phyloP scores from a whole-genome alignment of 2,113 vertebrate species.

The Engystomops pustulosus region DNA sequence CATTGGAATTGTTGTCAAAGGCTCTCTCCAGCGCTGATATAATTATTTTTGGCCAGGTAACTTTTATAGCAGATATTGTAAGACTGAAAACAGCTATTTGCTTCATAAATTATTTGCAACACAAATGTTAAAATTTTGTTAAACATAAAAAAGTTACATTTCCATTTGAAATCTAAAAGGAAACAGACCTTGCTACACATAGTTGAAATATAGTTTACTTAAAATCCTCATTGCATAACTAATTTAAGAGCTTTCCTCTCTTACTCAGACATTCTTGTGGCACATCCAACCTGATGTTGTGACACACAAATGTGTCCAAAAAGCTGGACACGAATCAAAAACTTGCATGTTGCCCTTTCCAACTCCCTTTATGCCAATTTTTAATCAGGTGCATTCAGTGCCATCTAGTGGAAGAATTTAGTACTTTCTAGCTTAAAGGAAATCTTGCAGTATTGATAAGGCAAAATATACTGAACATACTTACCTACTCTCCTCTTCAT shows the following conservation, averaged over 20 bases:
- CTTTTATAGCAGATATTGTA: too few species aligned
- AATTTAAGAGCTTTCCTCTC: slow-evolving; percentile 12
- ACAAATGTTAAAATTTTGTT: background rate
- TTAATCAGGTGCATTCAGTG: background rate
- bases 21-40: too few species aligned
- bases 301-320: slow-evolving; percentile 27
- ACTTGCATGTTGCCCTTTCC: background rate
- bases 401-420: slow-evolving; percentile 24
- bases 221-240: slow-evolving; percentile 8
- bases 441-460: too few species aligned
- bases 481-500: too few species aligned
- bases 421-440: background rate
- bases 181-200: background rate
- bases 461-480: background rate
- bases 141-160: background rate
- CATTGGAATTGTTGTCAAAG: too few species aligned
- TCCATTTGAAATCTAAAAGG: background rate
- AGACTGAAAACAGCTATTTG: background rate
- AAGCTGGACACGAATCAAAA: background rate
- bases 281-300: slow-evolving; percentile 7
- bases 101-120: background rate
- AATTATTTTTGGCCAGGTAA: too few species aligned
- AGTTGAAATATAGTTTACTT: slow-evolving; percentile 17
- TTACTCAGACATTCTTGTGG: slow-evolving; percentile 32
- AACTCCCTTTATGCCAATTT: background rate